Evolutionary conservation across 1,140 invertebrate genomes (phyloP).

Genomic region (Amphibalanus amphitrite): DNA sequence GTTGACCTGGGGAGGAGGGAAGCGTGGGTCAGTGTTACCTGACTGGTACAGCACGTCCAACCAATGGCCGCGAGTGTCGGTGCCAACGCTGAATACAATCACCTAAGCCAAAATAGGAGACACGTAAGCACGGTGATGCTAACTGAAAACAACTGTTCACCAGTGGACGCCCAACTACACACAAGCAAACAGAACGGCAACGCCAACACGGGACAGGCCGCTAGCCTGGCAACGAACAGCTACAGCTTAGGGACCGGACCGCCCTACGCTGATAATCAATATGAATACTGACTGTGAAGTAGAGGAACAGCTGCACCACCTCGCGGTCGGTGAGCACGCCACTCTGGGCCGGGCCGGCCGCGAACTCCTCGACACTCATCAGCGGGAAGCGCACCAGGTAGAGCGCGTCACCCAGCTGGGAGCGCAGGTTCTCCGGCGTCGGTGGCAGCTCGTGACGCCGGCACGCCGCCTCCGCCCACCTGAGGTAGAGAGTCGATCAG

Average conservation of each 20-base stretch:
- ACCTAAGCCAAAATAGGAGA: too few relatives aligned
- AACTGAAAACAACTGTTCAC: too few relatives aligned
- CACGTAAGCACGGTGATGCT: too few relatives aligned
- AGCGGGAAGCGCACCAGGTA: slow-evolving; percentile 62
- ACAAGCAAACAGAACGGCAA: too few relatives aligned
- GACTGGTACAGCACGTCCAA: too few relatives aligned
- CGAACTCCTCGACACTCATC: slow-evolving; percentile 77
- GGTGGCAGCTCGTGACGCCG: slow-evolving; percentile 40
- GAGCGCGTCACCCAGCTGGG: slow-evolving; percentile 46
- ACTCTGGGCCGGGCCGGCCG: slow-evolving; percentile 54
- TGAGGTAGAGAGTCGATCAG: slow-evolving; percentile 18
- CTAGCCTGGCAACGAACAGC: too few relatives aligned
- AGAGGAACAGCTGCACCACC: slow-evolving; percentile 58
- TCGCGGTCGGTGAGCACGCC: slow-evolving; percentile 56
- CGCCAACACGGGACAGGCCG: too few relatives aligned
- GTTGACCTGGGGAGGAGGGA: slow-evolving; percentile 35
- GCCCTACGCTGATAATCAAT: too few relatives aligned
- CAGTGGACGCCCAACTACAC: too few relatives aligned
- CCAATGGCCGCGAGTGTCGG: too few relatives aligned
- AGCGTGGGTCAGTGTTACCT: slow-evolving; percentile 26
- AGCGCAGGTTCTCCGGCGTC: slow-evolving; percentile 50
- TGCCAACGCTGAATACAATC: too few relatives aligned
- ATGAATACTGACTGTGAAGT: slow-evolving; percentile 57
- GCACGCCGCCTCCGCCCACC: slow-evolving; percentile 70
- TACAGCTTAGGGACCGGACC: too few relatives aligned